Evolutionary conservation across 1,140 invertebrate species (phyloP), one percentile per base, ranked within the genome.

Genomic region (Physella acuta): DNA sequence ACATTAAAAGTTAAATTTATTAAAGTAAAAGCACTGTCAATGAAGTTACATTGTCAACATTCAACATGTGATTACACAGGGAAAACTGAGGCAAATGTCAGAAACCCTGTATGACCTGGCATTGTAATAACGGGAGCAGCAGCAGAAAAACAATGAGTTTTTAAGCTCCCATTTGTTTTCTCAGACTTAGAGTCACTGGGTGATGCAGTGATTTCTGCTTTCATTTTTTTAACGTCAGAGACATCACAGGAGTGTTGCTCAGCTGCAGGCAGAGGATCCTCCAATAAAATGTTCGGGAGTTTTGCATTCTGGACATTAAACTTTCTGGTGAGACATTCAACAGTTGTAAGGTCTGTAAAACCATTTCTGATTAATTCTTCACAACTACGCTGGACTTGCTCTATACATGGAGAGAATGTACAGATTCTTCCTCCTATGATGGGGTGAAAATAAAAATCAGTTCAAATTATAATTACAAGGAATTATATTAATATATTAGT

Each of bases 361-460:
- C 92, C 92, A 51, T 88, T 79, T 58, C 89, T 85, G 58, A 86
- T 81, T 39, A 98, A 85, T 60, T 87, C 89, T 58, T 88, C 78
- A 84, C 91, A 94, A 4, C 92, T 94, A 75, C 90, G 89, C 85
- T 98, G 94, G 0, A 97, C 95, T 89, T 98, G 97, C 86, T 99
- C 96, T 73, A 99, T 97, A 82, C 97, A 99, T 0, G 97, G 97
- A 2, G 95, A 98, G 86, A 99, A 99, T 0, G 94, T 96, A 85
- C 95, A 97, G 59, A 99, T 89, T 75, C 95, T 89, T 30, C 95
- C 94, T 80, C 95, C 95, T 92, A 82, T 67, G 86, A 86, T 68
- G 34, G 72, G n/a, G 56, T n/a, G 61, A 58, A 55, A 71, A 58
- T 53, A 16, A 14, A 26, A 0, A 44, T 49, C 34, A 59, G 33